Percentiles rank a stretch among this genome's conserved stretches.
Conservation (phyloP, 2,113 vertebrate species). For the Antennarius striatus region DNA sequence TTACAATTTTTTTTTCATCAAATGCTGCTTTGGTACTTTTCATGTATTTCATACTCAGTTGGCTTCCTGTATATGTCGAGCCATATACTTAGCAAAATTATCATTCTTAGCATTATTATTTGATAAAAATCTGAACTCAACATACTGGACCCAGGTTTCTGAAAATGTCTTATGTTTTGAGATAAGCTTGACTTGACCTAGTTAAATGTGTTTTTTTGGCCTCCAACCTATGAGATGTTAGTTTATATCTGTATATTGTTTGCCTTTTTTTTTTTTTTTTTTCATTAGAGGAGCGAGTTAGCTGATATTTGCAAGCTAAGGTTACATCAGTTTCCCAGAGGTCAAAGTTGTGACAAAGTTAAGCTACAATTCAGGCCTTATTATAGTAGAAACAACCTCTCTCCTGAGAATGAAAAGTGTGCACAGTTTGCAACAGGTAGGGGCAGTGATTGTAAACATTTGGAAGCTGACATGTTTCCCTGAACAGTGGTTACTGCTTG, state of each 20-base stretch:
- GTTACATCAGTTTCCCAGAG: slow-evolving; percentile 23
- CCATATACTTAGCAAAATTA: no score
- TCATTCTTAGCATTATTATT: neutral
- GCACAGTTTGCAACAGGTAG: slow-evolving; percentile 27
- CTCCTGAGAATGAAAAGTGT: slow-evolving; percentile 25
- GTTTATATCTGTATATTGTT: no score
- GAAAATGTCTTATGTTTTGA: no score
- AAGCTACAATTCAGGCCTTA: slow-evolving; percentile 23
- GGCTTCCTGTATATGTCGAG: no score
- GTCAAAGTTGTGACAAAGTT: slow-evolving; percentile 31
- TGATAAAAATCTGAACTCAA: neutral
- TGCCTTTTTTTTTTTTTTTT: no score
- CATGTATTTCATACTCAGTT: no score
- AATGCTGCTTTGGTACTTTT: no score
- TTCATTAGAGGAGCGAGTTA: slow-evolving; percentile 18
- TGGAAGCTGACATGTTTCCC: slow-evolving; percentile 45
- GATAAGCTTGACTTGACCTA: no score
- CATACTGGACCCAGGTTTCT: no score
- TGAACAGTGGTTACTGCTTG: slow-evolving; percentile 38
- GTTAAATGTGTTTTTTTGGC: neutral
- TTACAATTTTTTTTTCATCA: no score
- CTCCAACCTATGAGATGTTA: slow-evolving; percentile 15
- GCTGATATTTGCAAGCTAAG: slow-evolving; percentile 7
- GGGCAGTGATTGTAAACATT: slow-evolving; percentile 32
- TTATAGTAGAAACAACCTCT: slow-evolving; percentile 26